Percentiles rank a stretch among this genome's conserved stretches.
Evolutionary conservation across 2,888 invertebrate species (phyloP).

Genomic region (Lasioglossum villosulum): DNA sequence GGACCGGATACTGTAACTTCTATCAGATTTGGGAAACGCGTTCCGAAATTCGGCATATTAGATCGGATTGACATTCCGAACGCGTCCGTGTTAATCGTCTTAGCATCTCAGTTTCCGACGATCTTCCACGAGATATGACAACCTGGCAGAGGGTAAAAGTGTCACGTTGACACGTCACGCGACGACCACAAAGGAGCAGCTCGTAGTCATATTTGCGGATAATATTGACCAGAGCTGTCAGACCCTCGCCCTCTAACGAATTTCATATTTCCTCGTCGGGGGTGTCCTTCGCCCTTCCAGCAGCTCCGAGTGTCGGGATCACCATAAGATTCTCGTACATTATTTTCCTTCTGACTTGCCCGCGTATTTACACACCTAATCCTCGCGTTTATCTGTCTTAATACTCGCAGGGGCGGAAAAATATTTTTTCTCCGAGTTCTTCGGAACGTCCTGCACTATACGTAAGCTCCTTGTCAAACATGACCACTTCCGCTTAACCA

Average conservation of each 20-base stretch:
- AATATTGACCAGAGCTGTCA: slow-evolving; percentile 78
- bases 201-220: slow-evolving; percentile 78
- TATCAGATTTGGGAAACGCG: background rate
- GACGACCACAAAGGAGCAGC: slow-evolving; percentile 57
- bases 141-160: slow-evolving; percentile 53
- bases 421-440: slow-evolving; percentile 51
- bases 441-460: background rate
- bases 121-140: slow-evolving; percentile 42
- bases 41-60: slow-evolving; percentile 13
- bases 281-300: slow-evolving; percentile 56
- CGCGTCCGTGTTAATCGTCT: slow-evolving; percentile 56
- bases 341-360: slow-evolving; percentile 62
- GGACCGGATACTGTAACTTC: background rate
- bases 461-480: slow-evolving; percentile 8
- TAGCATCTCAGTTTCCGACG: slow-evolving; percentile 26
- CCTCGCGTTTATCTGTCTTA: slow-evolving; percentile 63
- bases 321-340: slow-evolving; percentile 54
- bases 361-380: slow-evolving; percentile 69
- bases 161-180: slow-evolving; percentile 50
- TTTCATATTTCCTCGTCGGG: slow-evolving; percentile 66
- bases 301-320: slow-evolving; percentile 43
- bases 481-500: background rate
- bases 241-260: slow-evolving; percentile 71
- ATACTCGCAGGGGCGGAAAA: slow-evolving; percentile 45
- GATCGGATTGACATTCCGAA: slow-evolving; percentile 42